Evolutionary conservation across 2,113 vertebrate genomes (phyloP), one percentile per base, ranked within the genome.

Genomic region (Callopanchax toddi): DNA sequence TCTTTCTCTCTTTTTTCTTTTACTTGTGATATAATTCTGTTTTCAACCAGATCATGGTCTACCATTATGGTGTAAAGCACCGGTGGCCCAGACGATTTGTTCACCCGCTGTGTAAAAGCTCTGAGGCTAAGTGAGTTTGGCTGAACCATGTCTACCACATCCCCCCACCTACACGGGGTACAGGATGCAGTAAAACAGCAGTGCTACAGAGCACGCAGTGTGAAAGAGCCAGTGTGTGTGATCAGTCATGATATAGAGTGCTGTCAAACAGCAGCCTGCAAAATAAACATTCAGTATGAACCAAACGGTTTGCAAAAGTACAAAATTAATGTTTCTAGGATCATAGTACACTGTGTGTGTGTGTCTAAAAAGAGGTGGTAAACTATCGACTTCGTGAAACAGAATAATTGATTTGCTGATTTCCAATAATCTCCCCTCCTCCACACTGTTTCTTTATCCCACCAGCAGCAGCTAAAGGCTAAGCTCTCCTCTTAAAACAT

Each of bases 111-210:
- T 73, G 21, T 39, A 53, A 53, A 61, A 25, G 66, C 72, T 71
- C 66, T 53, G 67, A 54, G 72, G 21, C 45, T 63, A 71, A 77
- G 77, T 71, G 70, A 82, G 59, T 32, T 53, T 54, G 74, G 45
- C 71, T 77, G 66, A 54, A 55, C 58, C 5, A 23, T 51, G 80
- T 82, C 69, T 62, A 22, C 65, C 83, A 82, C 85, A 83, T 81
- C 83, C 86, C 29, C 88, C 89, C 82, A 79, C 29, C 74, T 43
- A 68, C 76, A 62, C 13, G 44, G 21, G 55, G 63, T 52, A 58
- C 67, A 74, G 82, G 81, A 85, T 71, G 83, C 75, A 71, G 54
- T 82, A 62, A 84, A 85, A 71, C 49, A 79, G 72, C 78, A 77
- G 82, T 69, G 82, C 83, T 76, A 75, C 67, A 78, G 76, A 66